Conservation (phyloP, 2,888 invertebrate species). For the Saturnia pavonia region DNA sequence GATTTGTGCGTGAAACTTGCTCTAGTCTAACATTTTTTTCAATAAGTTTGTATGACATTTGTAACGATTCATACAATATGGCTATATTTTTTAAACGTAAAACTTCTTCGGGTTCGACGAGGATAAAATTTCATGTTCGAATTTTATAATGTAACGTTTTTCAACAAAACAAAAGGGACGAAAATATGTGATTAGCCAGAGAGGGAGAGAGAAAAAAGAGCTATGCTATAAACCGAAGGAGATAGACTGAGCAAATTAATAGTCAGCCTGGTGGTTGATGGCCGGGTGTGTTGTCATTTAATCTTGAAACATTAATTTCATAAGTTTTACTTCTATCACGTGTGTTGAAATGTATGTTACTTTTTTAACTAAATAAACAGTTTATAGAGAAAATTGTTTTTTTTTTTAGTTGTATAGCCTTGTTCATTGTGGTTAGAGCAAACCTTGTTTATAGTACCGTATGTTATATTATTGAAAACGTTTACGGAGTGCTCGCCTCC, state of each 20-base stretch:
- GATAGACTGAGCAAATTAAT: not conserved
- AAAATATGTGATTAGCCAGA: no score
- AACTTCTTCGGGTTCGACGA: no score
- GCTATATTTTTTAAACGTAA: no score
- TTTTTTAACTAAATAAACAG: not conserved
- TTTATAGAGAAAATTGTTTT: not conserved
- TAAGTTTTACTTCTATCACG: not conserved
- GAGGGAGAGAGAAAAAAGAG: no score
- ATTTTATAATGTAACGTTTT: no score
- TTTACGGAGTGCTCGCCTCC: conserved; percentile 81
- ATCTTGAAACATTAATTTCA: no score
- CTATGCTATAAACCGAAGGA: not conserved
- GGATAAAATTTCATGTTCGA: no score
- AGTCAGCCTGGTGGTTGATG: no score
- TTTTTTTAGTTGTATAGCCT: not conserved
- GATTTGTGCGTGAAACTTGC: not conserved
- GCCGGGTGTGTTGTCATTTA: no score
- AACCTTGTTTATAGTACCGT: not conserved
- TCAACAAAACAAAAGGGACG: no score
- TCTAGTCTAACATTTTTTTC: not conserved
- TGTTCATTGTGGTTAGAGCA: not conserved
- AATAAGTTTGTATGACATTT: not conserved
- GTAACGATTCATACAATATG: not conserved
- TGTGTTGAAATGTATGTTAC: not conserved
- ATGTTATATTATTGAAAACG: not conserved